A percentile compares a stretch with the other conserved stretches of the same genome.
Evolutionary conservation across 1,140 invertebrate genomes (phyloP).

Genomic region (Drosophila dunni): DNA sequence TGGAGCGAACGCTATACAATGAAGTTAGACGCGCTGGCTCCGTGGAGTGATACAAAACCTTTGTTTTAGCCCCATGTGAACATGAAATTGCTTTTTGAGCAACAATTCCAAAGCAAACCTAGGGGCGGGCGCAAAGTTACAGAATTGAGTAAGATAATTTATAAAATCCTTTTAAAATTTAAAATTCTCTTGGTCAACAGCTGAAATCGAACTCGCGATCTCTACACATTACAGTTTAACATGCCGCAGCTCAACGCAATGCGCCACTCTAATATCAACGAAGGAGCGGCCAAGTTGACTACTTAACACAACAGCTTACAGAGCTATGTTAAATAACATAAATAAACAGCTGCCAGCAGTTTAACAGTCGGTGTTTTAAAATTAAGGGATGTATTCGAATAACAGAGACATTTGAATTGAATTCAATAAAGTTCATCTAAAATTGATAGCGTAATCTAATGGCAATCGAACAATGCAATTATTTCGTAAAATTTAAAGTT

Average conservation of each 20-base stretch:
- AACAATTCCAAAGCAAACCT: slow-evolving; percentile 52
- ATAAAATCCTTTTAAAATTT: neutral
- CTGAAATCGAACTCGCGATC: slow-evolving; percentile 25
- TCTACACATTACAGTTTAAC: neutral
- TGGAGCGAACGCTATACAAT: slow-evolving; percentile 45
- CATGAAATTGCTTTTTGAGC: slow-evolving; percentile 60
- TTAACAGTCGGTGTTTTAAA: neutral
- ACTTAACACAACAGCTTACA: slow-evolving; percentile 2
- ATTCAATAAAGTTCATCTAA: neutral
- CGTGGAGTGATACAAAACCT: slow-evolving; percentile 57
- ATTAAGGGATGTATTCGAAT: neutral
- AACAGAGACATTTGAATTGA: neutral
- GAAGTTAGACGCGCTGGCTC: slow-evolving; percentile 33
- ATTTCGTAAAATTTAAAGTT: too few species aligned
- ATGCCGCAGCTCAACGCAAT: slow-evolving; percentile 15
- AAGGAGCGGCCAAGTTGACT: neutral
- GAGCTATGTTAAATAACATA: slow-evolving; percentile 11
- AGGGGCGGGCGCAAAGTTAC: slow-evolving; percentile 18
- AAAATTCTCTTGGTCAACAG: neutral
- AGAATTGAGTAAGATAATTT: neutral
- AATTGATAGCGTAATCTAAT: neutral
- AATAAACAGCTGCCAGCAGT: neutral
- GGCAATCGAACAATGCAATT: too few species aligned
- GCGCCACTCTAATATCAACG: slow-evolving; percentile 13
- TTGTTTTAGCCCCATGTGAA: slow-evolving; percentile 61